Base-by-base conservation (phyloP, 2,113 vertebrate species). In the Chamaetylas fuelleborni region DNA sequence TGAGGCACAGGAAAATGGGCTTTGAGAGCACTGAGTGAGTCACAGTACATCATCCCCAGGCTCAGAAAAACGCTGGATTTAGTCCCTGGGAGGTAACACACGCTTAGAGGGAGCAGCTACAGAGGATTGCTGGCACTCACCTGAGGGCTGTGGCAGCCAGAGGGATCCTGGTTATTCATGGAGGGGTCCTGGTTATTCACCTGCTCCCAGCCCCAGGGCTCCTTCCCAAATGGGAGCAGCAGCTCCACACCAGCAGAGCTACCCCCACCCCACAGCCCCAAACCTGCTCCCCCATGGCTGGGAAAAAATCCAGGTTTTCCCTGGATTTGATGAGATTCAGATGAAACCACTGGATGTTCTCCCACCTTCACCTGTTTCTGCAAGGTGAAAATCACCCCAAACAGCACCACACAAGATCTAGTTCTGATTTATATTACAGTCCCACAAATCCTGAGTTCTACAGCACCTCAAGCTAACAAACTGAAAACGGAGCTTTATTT, bases 251-350 rank as follows among this genome's bases (percentile, higher is more conserved):
- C 0, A 12, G 45, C 58, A 65, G 23, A 43, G 58, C 12, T 4
- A 8, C 22, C 12, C 11, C 47, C 28, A 2, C 4, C 29, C 6
- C 9, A 7, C 2, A 14, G 6, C 45, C 34, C 60, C 24, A 22
- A 2, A 12, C 2, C 4, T 5, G 0, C 3, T 9, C 23, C 15
- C 57, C 7, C 28, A 0, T 0, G 20, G 26, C 51, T 28, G 33
- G 18, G 7, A 16, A n/a, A 19, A 45, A 45, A 45, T 0, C 1
- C 8, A 3, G 2, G 2, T 2, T 17, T 26, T 23, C 29, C 58
- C 38, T 33, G 48, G 40, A 4, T 6, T 8, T 10, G 6, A 3
- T 18, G 31, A 18, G 18, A 22, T 14, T 5, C 86, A 38, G 28
- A 2, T 8, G 5, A n/a, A 40, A 11, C 4, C 28, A 6, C 0